phyloP scores from a whole-genome alignment of 2,113 vertebrate species.

The Todiramphus saurophagus region DNA sequence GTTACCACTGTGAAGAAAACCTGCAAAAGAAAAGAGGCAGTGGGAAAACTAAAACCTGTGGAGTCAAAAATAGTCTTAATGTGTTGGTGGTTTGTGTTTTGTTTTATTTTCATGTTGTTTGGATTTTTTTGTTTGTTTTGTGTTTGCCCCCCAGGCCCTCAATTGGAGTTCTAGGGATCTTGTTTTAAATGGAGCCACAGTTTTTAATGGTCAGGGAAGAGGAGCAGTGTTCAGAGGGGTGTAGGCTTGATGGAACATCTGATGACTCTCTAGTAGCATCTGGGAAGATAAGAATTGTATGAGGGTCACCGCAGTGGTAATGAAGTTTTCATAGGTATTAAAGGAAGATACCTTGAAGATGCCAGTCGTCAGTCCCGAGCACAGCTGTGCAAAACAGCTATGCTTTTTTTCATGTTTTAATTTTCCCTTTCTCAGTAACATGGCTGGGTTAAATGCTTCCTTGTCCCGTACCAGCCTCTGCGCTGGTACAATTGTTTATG shows the following conservation, averaged over 20 bases:
- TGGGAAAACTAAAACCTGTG: not conserved
- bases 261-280: not conserved
- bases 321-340: not conserved
- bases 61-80: not conserved
- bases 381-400: not conserved
- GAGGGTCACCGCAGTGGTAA: not conserved
- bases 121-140: not conserved
- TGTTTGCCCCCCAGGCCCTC: fast-evolving
- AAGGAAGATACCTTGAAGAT: not conserved
- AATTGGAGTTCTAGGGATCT: not conserved
- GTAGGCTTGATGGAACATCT: not conserved
- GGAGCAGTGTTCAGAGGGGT: not conserved
- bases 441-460: not conserved
- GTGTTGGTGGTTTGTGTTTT: not conserved
- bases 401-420: too few species aligned
- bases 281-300: not conserved
- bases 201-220: not conserved
- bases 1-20: not conserved
- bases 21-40: not conserved
- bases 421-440: not conserved
- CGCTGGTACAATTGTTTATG: slow-evolving; percentile 17
- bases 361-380: not conserved
- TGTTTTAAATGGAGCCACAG: not conserved
- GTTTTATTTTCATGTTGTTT: not conserved
- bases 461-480: not conserved